Evolutionary conservation across 2,113 vertebrate species (phyloP), one percentile per base, ranked within the genome.

Genomic region (Pelodiscus sinensis): DNA sequence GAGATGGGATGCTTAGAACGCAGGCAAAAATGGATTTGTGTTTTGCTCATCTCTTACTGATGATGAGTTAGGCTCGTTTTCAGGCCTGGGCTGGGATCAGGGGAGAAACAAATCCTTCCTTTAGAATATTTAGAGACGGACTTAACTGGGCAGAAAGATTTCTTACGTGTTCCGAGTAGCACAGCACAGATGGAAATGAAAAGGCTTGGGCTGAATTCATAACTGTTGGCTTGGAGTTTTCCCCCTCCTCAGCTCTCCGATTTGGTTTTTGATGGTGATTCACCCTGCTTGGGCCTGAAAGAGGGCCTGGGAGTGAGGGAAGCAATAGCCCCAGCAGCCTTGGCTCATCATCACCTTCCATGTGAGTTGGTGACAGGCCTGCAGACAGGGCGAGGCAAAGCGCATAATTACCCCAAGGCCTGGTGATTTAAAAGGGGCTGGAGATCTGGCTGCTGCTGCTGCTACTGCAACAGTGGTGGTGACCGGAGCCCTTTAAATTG

Each of bases 11-110:
- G 90, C 52, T 44, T 18, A n/a, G 16, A 55, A 54, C 50, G 0
- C 0, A 8, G 21, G 9, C 0, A 51, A 52, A 2, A 21, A 35
- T 2, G 12, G 4, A n/a, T 11, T 44, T 82, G 75, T 9, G 5
- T 5, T 9, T 9, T 56, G 51, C 58, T 38, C 68, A 14, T 21
- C 13, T 25, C 86, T 87, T 35, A 6, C n/a, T 29, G 15, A 50
- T n/a, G 52, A 52, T 54, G 55, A 73, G 7, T 16, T 0, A 1
- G 15, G 35, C 57, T 65, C 54, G 35, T 87, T 77, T 78, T 79
- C 80, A 84, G 35, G 85, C 68, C 84, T 0, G 0, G 52, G 0
- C 2, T 3, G 35, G 56, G n/a, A 29, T 16, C 62, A 55, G 15
- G 62, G 14, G 81, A 50, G 56, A 85, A 21, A 4, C 0, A 57